Base-by-base conservation (phyloP, 2,797 vertebrate species). In the Chiloscyllium punctatum region DNA sequence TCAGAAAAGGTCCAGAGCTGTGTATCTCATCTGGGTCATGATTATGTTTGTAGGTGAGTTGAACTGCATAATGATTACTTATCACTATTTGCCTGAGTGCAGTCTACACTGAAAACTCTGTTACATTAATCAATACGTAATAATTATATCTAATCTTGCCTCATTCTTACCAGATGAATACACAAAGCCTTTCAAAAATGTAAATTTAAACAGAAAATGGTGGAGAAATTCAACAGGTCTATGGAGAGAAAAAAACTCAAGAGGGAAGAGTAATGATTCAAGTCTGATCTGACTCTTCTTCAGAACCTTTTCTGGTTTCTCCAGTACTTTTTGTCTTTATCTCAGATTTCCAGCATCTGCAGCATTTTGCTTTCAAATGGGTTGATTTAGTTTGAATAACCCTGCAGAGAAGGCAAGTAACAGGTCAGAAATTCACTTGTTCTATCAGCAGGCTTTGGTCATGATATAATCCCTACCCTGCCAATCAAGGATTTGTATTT, bases 21-120 rank as follows among this genome's bases (percentile, higher is more conserved):
- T 99, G 92, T 98, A 98, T 1, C 2, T 97, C 1, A 69, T 98
- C 95, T 98, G 98, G 77, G 92, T 96, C 95, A 97, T 99, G 98
- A 98, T 99, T 97, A 96, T 98, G 51, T 97, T 98, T 4, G 97
- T 98, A 66, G 99, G 99, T 99, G 97, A 96, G 98, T 96, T 23
- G 72, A 68, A 51, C 42, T 53, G 48, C 18, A 69, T 30, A 42
- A 48, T 37, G 48, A 37, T 37, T n/a, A 30, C 11, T 66, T 42
- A 68, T 72, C 94, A 95, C 2, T 11, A 7, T 62, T 62, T 15
- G 23, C 25, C 77, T 21, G 30, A 62, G 74, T n/a, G 48, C 30
- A 37, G 8, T 84, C 57, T 68, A 21, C n/a, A 18, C 25, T 82
- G 48, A 53, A 82, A 62, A 6, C 57, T 62, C 57, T 62, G 5